These are phyloP conservation scores for Eupristina koningsbergeri DNA, from an alignment of 1,140 invertebrate species.

Conservation along the genomic window DNA sequence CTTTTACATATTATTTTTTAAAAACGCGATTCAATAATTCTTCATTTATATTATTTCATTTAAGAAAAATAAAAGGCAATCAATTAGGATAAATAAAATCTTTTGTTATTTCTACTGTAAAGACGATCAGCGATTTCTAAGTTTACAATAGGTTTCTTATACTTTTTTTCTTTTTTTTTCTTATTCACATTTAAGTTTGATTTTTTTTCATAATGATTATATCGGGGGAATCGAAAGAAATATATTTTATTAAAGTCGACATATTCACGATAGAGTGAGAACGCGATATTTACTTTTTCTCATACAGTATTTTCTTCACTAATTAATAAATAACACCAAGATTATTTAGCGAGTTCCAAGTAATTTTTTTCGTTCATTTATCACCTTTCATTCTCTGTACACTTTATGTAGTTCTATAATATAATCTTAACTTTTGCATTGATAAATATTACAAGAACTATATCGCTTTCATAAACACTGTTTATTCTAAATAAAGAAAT, in stretches of 20 bases:
- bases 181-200: conserved; percentile 34
- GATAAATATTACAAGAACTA: conserved; percentile 49
- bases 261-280: conserved; percentile 38
- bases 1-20: background rate
- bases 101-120: conserved; percentile 19
- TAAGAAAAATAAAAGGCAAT: background rate
- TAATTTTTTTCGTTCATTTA: conserved; percentile 37
- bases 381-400: conserved; percentile 37
- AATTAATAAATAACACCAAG: conserved; percentile 52
- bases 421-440: conserved; percentile 49
- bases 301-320: conserved; percentile 32
- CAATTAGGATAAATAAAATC: background rate
- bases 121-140: conserved; percentile 11
- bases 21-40: conserved; percentile 1
- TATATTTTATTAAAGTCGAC: conserved; percentile 28
- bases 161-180: conserved; percentile 20
- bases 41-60: conserved; percentile 14
- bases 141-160: conserved; percentile 23
- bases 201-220: conserved; percentile 26
- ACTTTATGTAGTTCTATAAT: conserved; percentile 45
- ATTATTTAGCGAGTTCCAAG: conserved; percentile 52
- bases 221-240: conserved; percentile 23
- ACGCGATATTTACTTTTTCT: conserved; percentile 42
- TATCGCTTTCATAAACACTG: conserved; percentile 56
- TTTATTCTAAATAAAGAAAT: conserved; percentile 65